phyloP scores from a whole-genome alignment of 2,888 invertebrate species.

The Trichacis sp. region DNA sequence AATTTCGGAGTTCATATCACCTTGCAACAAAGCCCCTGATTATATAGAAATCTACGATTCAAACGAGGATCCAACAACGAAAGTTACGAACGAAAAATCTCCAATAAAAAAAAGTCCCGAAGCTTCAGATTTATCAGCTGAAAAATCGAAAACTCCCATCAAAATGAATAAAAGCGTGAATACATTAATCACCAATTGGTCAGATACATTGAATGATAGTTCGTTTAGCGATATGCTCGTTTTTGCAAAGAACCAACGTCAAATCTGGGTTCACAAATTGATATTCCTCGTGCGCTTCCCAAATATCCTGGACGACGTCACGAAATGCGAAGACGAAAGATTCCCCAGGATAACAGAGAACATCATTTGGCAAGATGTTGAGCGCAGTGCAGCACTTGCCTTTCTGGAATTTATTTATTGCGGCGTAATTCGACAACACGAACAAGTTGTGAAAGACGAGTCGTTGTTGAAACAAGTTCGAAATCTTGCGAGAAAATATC shows the following conservation, averaged over 20 bases:
- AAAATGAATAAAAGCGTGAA: neutral
- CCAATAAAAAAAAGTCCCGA: neutral
- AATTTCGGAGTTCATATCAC: constrained; percentile 5
- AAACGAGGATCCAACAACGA: neutral
- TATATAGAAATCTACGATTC: constrained; percentile 1
- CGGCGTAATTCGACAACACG: constrained; percentile 54
- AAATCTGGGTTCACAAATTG: constrained; percentile 68
- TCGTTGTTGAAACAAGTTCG: constrained; percentile 44
- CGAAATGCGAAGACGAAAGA: constrained; percentile 45
- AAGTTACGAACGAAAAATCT: neutral
- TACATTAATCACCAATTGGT: constrained; percentile 55
- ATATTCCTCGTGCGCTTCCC: constrained; percentile 68
- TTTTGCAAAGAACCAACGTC: constrained; percentile 59
- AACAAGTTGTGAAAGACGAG: constrained; percentile 42
- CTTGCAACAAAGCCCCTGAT: neutral
- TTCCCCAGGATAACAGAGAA: constrained; percentile 49
- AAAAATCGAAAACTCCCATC: neutral
- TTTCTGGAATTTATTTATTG: constrained; percentile 68
- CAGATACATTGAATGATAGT: constrained; percentile 59
- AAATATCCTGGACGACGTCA: constrained; percentile 62
- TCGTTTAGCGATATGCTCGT: constrained; percentile 68
- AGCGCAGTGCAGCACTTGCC: constrained; percentile 55
- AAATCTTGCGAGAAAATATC: constrained; percentile 57
- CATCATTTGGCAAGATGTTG: constrained; percentile 55
- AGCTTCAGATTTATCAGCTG: neutral